phyloP scores from a whole-genome alignment of 2,113 vertebrate genomes.

The Labeo catla region DNA sequence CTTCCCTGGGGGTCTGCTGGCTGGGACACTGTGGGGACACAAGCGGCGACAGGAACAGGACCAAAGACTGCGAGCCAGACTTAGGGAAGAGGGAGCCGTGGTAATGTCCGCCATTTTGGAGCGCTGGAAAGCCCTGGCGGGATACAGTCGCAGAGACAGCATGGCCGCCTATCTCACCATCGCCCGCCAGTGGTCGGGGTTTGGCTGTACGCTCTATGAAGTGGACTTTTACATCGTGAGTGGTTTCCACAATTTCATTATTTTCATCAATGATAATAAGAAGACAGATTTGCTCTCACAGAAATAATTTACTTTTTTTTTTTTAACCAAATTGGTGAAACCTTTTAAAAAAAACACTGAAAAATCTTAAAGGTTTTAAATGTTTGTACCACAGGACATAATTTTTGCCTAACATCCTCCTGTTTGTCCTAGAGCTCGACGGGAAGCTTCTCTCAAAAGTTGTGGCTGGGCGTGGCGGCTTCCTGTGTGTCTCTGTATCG shows the following conservation, averaged over 20 bases:
- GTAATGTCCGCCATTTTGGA: constrained; percentile 85
- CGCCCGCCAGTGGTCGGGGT: constrained; percentile 90
- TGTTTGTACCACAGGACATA: not conserved
- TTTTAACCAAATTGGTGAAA: not conserved
- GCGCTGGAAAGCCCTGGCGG: constrained; percentile 87
- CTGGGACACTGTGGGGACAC: constrained; percentile 84
- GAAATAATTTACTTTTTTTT: too few relatives aligned
- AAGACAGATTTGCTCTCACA: too few relatives aligned
- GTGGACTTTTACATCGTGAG: constrained; percentile 90
- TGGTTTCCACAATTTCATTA: constrained; percentile 48
- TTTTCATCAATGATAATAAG: not conserved
- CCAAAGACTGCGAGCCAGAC: constrained; percentile 75
- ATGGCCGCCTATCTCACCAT: constrained; percentile 89
- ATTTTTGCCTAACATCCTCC: not conserved
- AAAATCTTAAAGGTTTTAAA: too few relatives aligned
- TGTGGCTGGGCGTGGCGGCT: constrained; percentile 88
- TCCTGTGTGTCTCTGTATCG: constrained; percentile 87
- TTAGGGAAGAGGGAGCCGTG: constrained; percentile 81
- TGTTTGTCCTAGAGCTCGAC: constrained; percentile 76
- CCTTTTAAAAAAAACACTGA: not conserved
- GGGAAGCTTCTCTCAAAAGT: constrained; percentile 81
- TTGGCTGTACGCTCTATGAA: constrained; percentile 92
- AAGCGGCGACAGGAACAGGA: constrained; percentile 85
- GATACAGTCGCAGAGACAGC: constrained; percentile 85
- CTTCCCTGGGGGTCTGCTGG: constrained; percentile 79